A percentile compares a stretch with the other conserved stretches of the same genome.
Conservation (phyloP, 2,797 vertebrate species). For the Hapalemur alaotrensis region DNA sequence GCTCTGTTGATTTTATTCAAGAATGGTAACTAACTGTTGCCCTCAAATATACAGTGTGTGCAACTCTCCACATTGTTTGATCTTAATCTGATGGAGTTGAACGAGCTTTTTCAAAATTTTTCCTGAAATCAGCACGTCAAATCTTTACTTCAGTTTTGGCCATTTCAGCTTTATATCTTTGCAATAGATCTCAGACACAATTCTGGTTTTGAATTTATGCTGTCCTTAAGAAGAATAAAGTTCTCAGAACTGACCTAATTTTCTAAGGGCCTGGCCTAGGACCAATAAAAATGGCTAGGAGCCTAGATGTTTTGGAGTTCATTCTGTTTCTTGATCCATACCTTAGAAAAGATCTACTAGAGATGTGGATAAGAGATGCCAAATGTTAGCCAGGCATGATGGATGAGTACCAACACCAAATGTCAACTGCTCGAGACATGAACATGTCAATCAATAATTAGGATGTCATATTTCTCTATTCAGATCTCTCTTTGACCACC, state of each 20-base stretch:
- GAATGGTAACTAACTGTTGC: neutral
- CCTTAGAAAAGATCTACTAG: neutral
- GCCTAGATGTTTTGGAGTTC: neutral
- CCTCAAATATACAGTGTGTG: neutral
- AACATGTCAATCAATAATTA: neutral
- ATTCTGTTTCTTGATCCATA: neutral
- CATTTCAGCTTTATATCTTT: constrained; percentile 35
- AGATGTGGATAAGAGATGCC: neutral
- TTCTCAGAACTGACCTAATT: neutral
- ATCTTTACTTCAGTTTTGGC: neutral
- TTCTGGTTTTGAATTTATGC: constrained; percentile 10
- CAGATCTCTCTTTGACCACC: neutral
- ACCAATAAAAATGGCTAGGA: neutral
- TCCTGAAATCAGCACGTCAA: neutral
- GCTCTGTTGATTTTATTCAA: constrained; percentile 22
- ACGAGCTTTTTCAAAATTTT: neutral
- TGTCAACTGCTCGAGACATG: neutral
- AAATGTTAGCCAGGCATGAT: neutral
- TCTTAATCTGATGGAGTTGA: neutral
- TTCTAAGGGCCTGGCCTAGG: neutral
- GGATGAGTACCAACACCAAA: neutral
- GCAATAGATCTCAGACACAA: neutral
- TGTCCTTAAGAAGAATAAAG: neutral
- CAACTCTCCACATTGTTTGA: neutral
- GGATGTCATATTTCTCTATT: neutral